Evolutionary conservation across 2,113 vertebrate genomes (phyloP), one percentile per base, ranked within the genome.

Genomic region (Lucifuga dentata): DNA sequence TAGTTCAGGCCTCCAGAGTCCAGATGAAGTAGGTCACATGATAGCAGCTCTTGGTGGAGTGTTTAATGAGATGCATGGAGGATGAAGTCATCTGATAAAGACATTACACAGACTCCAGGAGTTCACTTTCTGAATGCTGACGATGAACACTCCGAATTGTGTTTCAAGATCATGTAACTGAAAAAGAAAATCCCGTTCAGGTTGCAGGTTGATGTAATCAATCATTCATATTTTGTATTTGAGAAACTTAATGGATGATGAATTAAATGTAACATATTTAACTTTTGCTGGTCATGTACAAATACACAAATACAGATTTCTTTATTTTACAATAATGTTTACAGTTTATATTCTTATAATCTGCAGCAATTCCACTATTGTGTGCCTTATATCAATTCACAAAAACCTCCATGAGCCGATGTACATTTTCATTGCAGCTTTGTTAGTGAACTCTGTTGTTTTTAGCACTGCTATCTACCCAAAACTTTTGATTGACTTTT

Each of bases 321-420:
- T 76, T 5, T 76, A 68, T 12, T 72, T 81, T 20, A 6, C 19
- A 0, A 15, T 63, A 0, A 11, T 45, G 16, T 45, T 53, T 23
- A n/a, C 50, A 19, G 8, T 12, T n/a, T 77, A 71, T 46, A 5
- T 66, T 40, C 15, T 71, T 8, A 65, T 71, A 17, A 40, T 77
- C 2, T 36, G 0, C 38, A 44, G 49, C 24, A 78, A 78, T 19
- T 13, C 11, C 21, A 26, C 8, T 41, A 11, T 49, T 9, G 21
- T 68, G 12, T 46, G 52, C 26, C 12, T 21, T 8, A 23, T 26
- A 5, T 24, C 17, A 17, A 17, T 3, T 21, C 6, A 16, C 36
- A 11, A 46, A 32, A n/a, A 11, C 6, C 8, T 57, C 24, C 53
- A 57, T 6, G 10, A 46, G 6, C 52, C 41, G 0, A 55, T 45